phyloP scores from a whole-genome alignment of 2,797 vertebrate genomes.

The Astyanax mexicanus region DNA sequence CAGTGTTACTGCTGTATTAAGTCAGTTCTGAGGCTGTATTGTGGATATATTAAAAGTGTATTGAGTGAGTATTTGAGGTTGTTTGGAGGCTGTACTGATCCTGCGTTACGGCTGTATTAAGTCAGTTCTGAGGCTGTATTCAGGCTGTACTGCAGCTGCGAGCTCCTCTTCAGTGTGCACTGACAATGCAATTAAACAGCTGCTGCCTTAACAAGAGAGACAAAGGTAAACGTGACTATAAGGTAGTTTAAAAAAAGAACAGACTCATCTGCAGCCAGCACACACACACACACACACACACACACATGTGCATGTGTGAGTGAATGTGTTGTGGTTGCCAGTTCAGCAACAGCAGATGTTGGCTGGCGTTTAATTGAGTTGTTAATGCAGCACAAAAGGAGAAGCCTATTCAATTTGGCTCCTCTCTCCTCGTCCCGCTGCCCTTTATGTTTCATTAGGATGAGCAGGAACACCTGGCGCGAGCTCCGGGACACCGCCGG shows the following conservation, averaged over 20 bases:
- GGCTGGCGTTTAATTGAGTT: constrained; percentile 79
- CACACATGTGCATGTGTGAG: constrained; percentile 40
- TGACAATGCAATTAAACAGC: constrained; percentile 36
- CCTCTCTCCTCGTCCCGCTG: constrained; percentile 60
- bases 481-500: constrained; percentile 57
- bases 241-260: constrained; percentile 16
- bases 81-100: too few relatives aligned
- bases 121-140: too few relatives aligned
- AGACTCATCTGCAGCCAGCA: constrained; percentile 29
- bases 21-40: too few relatives aligned
- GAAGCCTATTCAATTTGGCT: constrained; percentile 69
- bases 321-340: constrained; percentile 55
- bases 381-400: constrained; percentile 76
- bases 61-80: too few relatives aligned
- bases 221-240: constrained; percentile 6
- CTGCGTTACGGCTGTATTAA: too few relatives aligned
- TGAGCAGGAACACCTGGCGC: constrained; percentile 72
- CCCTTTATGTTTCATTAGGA: constrained; percentile 74
- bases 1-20: too few relatives aligned
- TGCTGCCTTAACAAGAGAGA: constrained; percentile 31
- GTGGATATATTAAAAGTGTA: too few relatives aligned
- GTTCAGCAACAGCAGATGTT: constrained; percentile 77
- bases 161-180: constrained; percentile 10
- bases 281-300: constrained; percentile 35
- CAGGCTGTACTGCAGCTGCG: not conserved